These are phyloP conservation scores for Ondatra zibethicus DNA, from an alignment of 2,113 vertebrate species.

Conservation along the genomic window DNA sequence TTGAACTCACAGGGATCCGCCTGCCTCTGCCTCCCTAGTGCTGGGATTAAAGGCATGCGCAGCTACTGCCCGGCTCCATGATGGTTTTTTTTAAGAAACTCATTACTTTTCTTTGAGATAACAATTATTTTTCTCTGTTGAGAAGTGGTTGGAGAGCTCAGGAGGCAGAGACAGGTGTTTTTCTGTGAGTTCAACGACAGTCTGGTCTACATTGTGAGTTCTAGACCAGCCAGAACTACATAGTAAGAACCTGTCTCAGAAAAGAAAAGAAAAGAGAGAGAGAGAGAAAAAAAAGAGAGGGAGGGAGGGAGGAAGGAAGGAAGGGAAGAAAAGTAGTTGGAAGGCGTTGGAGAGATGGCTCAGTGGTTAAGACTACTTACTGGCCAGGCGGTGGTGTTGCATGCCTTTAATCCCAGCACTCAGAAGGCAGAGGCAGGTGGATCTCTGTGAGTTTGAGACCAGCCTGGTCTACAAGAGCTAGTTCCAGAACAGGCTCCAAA, in stretches of 20 bases:
- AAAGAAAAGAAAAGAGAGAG: neutral
- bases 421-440: no score
- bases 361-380: neutral
- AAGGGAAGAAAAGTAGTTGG: neutral
- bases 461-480: no score
- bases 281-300: neutral
- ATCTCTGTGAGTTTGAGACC: no score
- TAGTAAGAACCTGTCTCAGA: neutral
- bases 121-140: neutral
- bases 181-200: neutral
- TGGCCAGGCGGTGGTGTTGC: neutral
- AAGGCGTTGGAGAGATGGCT: neutral
- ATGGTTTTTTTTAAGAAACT: neutral
- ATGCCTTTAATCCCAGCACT: no score
- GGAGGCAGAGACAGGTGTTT: neutral
- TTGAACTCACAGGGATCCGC: no score
- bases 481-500: no score
- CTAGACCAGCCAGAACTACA: neutral
- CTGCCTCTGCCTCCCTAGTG: no score
- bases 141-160: neutral
- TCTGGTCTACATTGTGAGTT: neutral
- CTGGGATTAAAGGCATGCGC: no score
- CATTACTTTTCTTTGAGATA: neutral
- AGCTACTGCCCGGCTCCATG: neutral
- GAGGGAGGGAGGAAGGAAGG: no score